Evolutionary conservation across 2,888 invertebrate genomes (phyloP).

Genomic region (Tuberolachnus salignus): DNA sequence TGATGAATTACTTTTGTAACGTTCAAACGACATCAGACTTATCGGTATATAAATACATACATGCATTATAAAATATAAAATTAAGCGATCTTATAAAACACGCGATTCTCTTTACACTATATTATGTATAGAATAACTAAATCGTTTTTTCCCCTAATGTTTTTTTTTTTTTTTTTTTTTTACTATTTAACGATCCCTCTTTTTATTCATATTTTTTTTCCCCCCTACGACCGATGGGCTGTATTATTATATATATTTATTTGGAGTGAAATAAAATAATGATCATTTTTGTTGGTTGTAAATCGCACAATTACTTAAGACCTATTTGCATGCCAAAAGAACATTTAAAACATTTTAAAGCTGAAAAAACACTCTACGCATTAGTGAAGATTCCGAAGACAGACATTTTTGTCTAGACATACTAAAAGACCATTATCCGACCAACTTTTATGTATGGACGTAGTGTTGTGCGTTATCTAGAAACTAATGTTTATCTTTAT

Average conservation of each 20-base stretch:
- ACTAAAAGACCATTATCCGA: no score
- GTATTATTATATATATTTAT: not conserved
- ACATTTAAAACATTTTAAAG: no score
- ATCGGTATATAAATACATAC: not conserved
- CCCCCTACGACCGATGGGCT: not conserved
- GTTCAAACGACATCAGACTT: not conserved
- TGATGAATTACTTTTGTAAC: slow-evolving; percentile 18
- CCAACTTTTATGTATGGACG: no score
- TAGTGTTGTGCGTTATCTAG: no score
- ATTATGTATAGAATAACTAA: not conserved
- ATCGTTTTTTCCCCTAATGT: not conserved
- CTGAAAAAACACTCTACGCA: no score
- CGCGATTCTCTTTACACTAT: not conserved
- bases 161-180: not conserved
- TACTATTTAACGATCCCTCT: no score
- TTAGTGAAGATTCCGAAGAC: no score
- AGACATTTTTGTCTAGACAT: no score
- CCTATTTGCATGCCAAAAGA: no score
- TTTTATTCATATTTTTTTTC: not conserved
- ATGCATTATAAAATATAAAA: slow-evolving; percentile 6
- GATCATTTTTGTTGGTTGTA: not conserved
- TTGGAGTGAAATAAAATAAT: slow-evolving; percentile 2
- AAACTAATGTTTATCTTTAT: no score
- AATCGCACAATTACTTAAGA: no score
- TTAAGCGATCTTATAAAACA: slow-evolving; percentile 3